A percentile compares a stretch with the other conserved stretches of the same genome.
Evolutionary conservation across 2,888 invertebrate genomes (phyloP).

Genomic region (Amphipoea oculea): DNA sequence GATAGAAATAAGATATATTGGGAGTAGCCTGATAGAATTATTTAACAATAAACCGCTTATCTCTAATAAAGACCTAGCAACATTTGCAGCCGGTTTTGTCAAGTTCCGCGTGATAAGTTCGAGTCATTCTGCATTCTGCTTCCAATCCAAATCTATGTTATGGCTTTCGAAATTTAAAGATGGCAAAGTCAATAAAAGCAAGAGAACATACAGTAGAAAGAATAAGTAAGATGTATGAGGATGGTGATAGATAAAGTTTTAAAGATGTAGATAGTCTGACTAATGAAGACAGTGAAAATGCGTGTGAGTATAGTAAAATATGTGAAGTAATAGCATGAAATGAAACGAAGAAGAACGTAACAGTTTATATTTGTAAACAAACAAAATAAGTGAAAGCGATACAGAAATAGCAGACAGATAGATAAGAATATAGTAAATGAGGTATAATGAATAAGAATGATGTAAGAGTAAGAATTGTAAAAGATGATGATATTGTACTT

Average conservation of each 20-base stretch:
- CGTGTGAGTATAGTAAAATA: slow-evolving; percentile 24
- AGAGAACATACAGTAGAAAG: slow-evolving; percentile 1
- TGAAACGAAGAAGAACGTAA: slow-evolving; percentile 72
- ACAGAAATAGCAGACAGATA: slow-evolving; percentile 52
- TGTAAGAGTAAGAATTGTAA: slow-evolving; percentile 26
- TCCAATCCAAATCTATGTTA: background rate
- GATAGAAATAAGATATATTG: background rate
- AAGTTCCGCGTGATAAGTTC: background rate
- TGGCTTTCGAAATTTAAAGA: background rate
- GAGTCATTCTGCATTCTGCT: background rate
- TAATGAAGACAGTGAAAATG: slow-evolving; percentile 29
- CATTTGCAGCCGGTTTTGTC: background rate
- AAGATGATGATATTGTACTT: slow-evolving; percentile 36
- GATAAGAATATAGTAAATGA: slow-evolving; percentile 43
- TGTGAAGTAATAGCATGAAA: slow-evolving; percentile 65
- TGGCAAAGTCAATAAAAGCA: background rate
- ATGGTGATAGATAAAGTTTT: slow-evolving; percentile 10
- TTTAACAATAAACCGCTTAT: background rate
- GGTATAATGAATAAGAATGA: slow-evolving; percentile 24
- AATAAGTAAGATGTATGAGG: background rate
- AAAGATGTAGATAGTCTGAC: slow-evolving; percentile 2
- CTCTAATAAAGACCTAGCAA: background rate
- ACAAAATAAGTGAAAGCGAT: slow-evolving; percentile 47
- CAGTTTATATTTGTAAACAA: slow-evolving; percentile 65
- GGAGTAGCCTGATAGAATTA: background rate